Evolutionary conservation across 2,113 vertebrate genomes (phyloP), one percentile per base, ranked within the genome.

Genomic region (Odocoileus virginianus): DNA sequence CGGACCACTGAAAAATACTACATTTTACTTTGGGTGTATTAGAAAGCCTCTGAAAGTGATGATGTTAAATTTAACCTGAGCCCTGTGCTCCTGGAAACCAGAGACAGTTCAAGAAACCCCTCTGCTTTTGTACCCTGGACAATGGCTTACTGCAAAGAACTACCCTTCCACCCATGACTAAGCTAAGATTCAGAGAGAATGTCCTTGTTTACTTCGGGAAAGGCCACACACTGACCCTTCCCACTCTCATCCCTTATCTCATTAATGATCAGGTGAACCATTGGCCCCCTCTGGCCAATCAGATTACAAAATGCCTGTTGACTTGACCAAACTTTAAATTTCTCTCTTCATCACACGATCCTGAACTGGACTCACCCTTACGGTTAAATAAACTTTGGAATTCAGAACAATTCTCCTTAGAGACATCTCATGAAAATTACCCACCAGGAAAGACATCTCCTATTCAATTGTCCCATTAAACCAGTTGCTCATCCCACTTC

Each of bases 151-250:
- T 33, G 25, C 2, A 5, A 84, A 52, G 43, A 84, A 61, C 6
- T 9, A 40, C 23, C 5, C 15, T 30, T 45, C 4, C 0, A 1
- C 1, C 2, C 2, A 36, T 17, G 50, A 92, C 6, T 15, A 64
- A 50, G 19, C 3, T 25, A 52, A 55, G 33, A 21, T 4, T 60
- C 11, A 2, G 7, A 21, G 11, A n/a, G n/a, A 28, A 15, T 7
- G 12, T 21, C 23, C 21, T 92, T 55, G 40, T 33, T 94, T 55
- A 52, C 55, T 52, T 15, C 60, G 50, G 52, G 33, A 5, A 84
- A 79, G 50, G 7, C 4, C 6, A 6, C 13, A 88, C 17, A 50
- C 1, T 84, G 61, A 71, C 1, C 27, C 17, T 57, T 21, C 14
- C 6, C 30, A 79, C 54, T 58, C 28, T 21, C 16, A 36, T 81